These are phyloP conservation scores for Drosophila kanekoi DNA, from an alignment of 2,888 invertebrate genomes.

Conservation along the genomic window DNA sequence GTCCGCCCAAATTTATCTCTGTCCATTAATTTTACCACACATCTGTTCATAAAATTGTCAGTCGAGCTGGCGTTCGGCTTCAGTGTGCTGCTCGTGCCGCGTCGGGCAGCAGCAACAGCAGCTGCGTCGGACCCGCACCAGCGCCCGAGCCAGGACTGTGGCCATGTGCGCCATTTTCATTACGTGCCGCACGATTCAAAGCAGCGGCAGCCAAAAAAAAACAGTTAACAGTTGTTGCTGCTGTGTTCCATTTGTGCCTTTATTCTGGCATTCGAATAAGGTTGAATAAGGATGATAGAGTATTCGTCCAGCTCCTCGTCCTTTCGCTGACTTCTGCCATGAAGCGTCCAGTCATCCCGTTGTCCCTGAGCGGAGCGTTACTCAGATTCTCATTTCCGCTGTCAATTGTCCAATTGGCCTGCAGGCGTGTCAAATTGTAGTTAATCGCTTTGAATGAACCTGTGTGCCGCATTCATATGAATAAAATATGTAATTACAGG, in stretches of 20 bases:
- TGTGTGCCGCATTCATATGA: slow-evolving; percentile 23
- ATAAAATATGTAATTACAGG: slow-evolving; percentile 43
- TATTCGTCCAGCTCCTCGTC: slow-evolving; percentile 33
- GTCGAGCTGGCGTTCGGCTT: slow-evolving; percentile 72
- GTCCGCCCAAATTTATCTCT: slow-evolving; percentile 68
- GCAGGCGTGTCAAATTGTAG: slow-evolving; percentile 28
- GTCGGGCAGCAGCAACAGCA: slow-evolving; percentile 45
- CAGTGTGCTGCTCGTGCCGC: slow-evolving; percentile 66
- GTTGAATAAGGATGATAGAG: slow-evolving; percentile 51
- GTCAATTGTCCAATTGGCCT: slow-evolving; percentile 49
- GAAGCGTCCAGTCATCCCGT: slow-evolving; percentile 1
- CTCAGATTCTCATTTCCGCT: slow-evolving; percentile 57
- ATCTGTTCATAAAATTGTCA: slow-evolving; percentile 81
- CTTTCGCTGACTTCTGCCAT: slow-evolving; percentile 27
- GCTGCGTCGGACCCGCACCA: slow-evolving; percentile 11
- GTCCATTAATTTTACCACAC: slow-evolving; percentile 82
- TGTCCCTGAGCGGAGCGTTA: background rate
- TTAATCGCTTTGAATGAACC: slow-evolving; percentile 54
- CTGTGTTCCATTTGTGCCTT: slow-evolving; percentile 36
- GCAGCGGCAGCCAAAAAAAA: slow-evolving; percentile 37
- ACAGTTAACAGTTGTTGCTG: slow-evolving; percentile 59
- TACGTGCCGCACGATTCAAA: slow-evolving; percentile 59
- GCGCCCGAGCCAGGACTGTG: slow-evolving; percentile 21
- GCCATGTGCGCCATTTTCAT: slow-evolving; percentile 79
- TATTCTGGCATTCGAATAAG: slow-evolving; percentile 11